These are phyloP conservation scores for Rhynchophorus ferrugineus DNA, from an alignment of 1,140 invertebrate species.

Conservation along the genomic window DNA sequence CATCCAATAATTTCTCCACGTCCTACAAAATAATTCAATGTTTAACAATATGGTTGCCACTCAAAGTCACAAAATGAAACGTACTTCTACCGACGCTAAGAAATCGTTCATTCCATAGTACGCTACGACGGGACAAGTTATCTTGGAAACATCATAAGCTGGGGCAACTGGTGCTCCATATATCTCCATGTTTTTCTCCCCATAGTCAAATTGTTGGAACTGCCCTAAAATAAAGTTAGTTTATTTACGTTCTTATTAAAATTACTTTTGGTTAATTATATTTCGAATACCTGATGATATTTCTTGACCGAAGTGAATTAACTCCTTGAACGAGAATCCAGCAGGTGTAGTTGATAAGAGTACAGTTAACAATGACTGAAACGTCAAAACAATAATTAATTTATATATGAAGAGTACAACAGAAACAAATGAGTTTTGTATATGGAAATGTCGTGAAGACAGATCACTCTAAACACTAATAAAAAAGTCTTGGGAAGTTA, in stretches of 20 bases:
- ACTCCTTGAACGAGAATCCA: constrained; percentile 5
- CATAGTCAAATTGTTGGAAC: constrained; percentile 11
- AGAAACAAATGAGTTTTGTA: too few relatives aligned
- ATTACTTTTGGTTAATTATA: background rate
- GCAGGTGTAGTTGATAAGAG: constrained; percentile 3
- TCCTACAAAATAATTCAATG: constrained; percentile 12
- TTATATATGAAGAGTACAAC: background rate
- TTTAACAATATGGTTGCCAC: background rate
- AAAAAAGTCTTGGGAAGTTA: too few relatives aligned
- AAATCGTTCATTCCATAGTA: background rate
- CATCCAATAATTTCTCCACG: constrained; percentile 8
- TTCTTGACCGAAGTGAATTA: constrained; percentile 3
- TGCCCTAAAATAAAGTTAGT: background rate
- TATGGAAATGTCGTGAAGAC: too few relatives aligned
- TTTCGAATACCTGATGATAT: constrained; percentile 8
- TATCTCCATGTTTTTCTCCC: constrained; percentile 7
- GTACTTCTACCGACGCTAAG: too few relatives aligned
- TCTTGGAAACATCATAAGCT: background rate
- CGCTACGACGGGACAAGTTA: background rate
- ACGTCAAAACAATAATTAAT: background rate
- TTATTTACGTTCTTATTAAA: background rate
- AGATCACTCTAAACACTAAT: too few relatives aligned
- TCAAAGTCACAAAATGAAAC: too few relatives aligned
- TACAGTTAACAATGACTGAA: constrained; percentile 7
- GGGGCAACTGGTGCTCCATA: background rate